Percentiles rank a stretch among this genome's conserved stretches.
phyloP scores from a whole-genome alignment of 92 coral and sea anemone species.

The Paragorgia papillata region DNA sequence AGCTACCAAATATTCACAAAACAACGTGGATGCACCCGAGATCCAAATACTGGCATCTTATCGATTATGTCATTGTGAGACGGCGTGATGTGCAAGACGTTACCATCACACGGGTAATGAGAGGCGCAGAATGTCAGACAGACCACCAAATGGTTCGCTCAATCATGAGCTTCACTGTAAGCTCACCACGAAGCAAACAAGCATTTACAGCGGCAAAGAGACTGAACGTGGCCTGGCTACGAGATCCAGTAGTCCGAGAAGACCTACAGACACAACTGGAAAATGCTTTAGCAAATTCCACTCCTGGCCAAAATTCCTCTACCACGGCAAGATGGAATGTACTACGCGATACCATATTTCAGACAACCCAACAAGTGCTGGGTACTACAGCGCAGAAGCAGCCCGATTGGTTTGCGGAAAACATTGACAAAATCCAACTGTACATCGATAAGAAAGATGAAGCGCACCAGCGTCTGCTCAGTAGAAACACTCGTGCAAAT shows the following conservation, averaged over 20 bases:
- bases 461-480: slow-evolving; percentile 24
- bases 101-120: slow-evolving; percentile 14
- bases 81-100: slow-evolving; percentile 20
- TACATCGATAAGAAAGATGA: slow-evolving; percentile 8
- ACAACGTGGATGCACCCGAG: slow-evolving; percentile 37
- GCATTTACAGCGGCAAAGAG: slow-evolving; percentile 42
- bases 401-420: slow-evolving; percentile 43
- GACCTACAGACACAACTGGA: not conserved
- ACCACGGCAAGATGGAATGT: not conserved
- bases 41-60: slow-evolving; percentile 28
- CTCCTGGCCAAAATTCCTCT: not conserved
- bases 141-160: slow-evolving; percentile 40
- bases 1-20: not conserved
- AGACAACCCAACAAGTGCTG: not conserved
- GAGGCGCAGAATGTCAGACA: slow-evolving; percentile 56
- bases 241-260: not conserved
- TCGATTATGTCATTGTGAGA: slow-evolving; percentile 27
- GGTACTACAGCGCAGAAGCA: not conserved
- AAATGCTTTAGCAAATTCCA: not conserved
- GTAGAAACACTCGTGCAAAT: slow-evolving; percentile 23
- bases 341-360: slow-evolving; percentile 4
- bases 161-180: slow-evolving; percentile 24
- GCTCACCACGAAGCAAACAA: slow-evolving; percentile 38
- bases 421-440: slow-evolving; percentile 8
- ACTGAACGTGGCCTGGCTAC: slow-evolving; percentile 44